Evolutionary conservation across 2,797 vertebrate species (phyloP).

Genomic region (Lophius americanus): DNA sequence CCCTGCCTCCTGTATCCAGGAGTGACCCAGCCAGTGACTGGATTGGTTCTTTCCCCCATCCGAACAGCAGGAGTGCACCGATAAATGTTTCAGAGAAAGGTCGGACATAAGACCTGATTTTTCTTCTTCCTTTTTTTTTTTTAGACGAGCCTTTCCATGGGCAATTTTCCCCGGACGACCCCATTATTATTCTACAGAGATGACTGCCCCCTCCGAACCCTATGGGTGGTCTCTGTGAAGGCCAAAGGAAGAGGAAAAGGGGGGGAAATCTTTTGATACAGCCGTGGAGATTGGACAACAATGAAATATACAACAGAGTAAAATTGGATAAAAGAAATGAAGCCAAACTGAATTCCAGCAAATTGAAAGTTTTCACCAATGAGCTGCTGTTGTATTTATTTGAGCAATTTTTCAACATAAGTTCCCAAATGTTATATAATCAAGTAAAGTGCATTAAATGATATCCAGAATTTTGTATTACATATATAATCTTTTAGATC

Average conservation of each 20-base stretch:
- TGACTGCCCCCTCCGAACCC: slow-evolving; percentile 79
- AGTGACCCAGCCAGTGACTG: slow-evolving; percentile 36
- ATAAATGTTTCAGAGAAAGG: slow-evolving; percentile 78
- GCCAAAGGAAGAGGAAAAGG: slow-evolving; percentile 74
- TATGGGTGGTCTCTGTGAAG: slow-evolving; percentile 84
- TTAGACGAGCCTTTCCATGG: slow-evolving; percentile 77
- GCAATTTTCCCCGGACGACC: slow-evolving; percentile 84
- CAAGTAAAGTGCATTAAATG: not conserved
- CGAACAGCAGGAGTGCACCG: slow-evolving; percentile 72
- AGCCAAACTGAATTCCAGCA: slow-evolving; percentile 18
- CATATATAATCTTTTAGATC: not conserved
- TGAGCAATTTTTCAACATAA: not conserved
- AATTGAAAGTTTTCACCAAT: slow-evolving; percentile 4
- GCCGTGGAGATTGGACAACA: slow-evolving; percentile 70
- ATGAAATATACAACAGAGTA: slow-evolving; percentile 69
- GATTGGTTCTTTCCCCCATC: slow-evolving; percentile 44
- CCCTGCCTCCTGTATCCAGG: slow-evolving; percentile 11
- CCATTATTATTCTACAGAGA: slow-evolving; percentile 86
- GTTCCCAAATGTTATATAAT: no score
- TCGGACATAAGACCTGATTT: slow-evolving; percentile 82
- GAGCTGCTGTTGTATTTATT: not conserved
- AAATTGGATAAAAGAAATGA: slow-evolving; percentile 52
- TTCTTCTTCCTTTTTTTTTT: slow-evolving; percentile 58
- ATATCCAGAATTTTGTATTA: not conserved
- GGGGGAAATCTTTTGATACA: slow-evolving; percentile 67